These are phyloP conservation scores for Corvus hawaiiensis DNA, from an alignment of 2,113 vertebrate species.

Conservation along the genomic window DNA sequence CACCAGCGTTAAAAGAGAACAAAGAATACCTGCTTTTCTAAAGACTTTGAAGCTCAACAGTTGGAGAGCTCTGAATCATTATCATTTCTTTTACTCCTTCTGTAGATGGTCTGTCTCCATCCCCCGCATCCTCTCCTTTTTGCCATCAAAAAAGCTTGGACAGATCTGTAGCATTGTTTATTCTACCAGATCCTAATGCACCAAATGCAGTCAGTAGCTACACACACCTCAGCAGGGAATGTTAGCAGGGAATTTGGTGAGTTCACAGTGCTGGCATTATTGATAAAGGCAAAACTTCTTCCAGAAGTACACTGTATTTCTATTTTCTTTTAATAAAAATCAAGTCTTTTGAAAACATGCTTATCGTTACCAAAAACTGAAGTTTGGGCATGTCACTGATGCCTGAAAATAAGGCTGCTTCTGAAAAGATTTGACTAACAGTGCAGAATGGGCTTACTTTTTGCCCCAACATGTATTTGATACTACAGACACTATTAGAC, in stretches of 20 bases:
- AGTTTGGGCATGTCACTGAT: not conserved
- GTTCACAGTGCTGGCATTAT: not conserved
- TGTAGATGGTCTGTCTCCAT: not conserved
- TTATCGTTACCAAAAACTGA: not conserved
- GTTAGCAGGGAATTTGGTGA: not conserved
- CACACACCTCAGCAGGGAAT: not conserved
- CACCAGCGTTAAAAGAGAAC: not conserved
- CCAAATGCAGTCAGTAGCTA: not conserved
- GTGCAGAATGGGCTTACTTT: not conserved
- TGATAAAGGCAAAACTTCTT: not conserved
- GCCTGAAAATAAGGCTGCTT: not conserved
- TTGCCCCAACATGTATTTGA: fast-evolving
- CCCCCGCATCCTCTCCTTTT: not conserved
- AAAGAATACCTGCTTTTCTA: constrained; percentile 17
- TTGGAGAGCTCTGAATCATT: not conserved
- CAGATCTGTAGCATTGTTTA: not conserved
- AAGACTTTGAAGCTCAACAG: not conserved
- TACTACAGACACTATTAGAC: not conserved
- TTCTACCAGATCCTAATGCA: not conserved
- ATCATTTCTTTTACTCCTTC: not conserved
- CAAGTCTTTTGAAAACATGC: not conserved
- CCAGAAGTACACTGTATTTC: not conserved
- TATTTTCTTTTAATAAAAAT: not conserved
- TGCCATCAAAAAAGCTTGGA: not conserved
- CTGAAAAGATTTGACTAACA: not conserved